These are phyloP conservation scores for Microtus oregoni DNA, from an alignment of 2,113 vertebrate genomes.

Conservation along the genomic window DNA sequence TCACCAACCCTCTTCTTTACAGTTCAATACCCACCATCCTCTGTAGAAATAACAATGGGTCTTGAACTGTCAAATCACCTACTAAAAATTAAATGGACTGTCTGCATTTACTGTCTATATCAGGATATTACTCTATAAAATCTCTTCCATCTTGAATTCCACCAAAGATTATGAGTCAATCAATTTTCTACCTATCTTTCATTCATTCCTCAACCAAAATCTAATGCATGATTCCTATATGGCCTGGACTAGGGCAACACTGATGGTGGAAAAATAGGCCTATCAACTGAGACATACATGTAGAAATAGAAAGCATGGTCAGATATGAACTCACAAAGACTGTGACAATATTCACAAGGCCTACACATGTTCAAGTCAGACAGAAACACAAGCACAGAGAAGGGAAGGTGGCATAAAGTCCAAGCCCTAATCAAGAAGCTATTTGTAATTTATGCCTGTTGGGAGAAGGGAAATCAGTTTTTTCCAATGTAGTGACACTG, in stretches of 20 bases:
- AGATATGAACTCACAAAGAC: background rate
- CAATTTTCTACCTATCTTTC: slow-evolving; percentile 31
- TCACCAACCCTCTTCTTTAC: background rate
- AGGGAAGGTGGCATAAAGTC: background rate
- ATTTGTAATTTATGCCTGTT: background rate
- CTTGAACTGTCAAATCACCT: background rate
- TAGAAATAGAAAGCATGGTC: background rate
- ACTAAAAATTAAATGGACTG: background rate
- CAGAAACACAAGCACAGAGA: background rate
- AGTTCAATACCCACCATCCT: background rate
- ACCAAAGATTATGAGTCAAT: background rate
- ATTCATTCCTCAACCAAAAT: slow-evolving; percentile 12
- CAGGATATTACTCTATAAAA: background rate
- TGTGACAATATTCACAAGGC: background rate
- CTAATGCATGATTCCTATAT: background rate
- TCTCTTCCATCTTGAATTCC: background rate
- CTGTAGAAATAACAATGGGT: background rate
- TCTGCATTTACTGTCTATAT: background rate
- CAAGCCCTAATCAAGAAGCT: background rate
- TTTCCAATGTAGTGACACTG: background rate
- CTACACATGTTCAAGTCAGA: background rate
- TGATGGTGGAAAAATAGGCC: background rate
- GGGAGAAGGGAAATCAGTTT: background rate
- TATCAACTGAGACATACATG: background rate
- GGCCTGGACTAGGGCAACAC: background rate